Percentiles rank a stretch among this genome's conserved stretches.
Evolutionary conservation across 2,888 invertebrate species (phyloP).

Genomic region (Drosophila tripunctata): DNA sequence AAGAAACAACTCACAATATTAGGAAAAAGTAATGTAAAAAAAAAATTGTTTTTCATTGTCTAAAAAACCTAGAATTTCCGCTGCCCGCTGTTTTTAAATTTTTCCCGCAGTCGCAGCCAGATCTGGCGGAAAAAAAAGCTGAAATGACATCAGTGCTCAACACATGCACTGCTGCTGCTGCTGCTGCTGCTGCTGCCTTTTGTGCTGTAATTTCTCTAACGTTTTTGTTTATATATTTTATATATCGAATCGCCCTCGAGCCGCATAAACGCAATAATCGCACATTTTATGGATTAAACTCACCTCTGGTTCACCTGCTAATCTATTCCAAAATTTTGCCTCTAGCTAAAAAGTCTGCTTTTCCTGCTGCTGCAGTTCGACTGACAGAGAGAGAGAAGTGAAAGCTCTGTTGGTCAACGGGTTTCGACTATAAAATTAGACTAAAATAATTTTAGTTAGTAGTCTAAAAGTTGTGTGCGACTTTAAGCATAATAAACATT

Average conservation of each 20-base stretch:
- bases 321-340: constrained; percentile 62
- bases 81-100: too few relatives aligned
- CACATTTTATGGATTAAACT: constrained; percentile 81
- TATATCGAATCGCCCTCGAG: constrained; percentile 70
- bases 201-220: constrained; percentile 73
- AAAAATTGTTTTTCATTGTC: too few relatives aligned
- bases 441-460: not conserved
- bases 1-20: too few relatives aligned
- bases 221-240: constrained; percentile 77
- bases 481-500: too few relatives aligned
- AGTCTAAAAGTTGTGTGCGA: not conserved
- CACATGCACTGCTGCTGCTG: too few relatives aligned
- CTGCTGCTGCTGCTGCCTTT: too few relatives aligned
- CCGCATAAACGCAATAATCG: constrained; percentile 81
- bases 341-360: constrained; percentile 10
- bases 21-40: too few relatives aligned
- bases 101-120: too few relatives aligned
- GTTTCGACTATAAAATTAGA: not conserved
- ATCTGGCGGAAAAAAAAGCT: too few relatives aligned
- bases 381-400: not conserved
- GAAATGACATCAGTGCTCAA: too few relatives aligned
- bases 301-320: constrained; percentile 74
- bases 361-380: not conserved
- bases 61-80: too few relatives aligned
- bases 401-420: not conserved